These are phyloP conservation scores for Lipotes vexillifer DNA, from an alignment of 2,113 vertebrate genomes.

Conservation along the genomic window DNA sequence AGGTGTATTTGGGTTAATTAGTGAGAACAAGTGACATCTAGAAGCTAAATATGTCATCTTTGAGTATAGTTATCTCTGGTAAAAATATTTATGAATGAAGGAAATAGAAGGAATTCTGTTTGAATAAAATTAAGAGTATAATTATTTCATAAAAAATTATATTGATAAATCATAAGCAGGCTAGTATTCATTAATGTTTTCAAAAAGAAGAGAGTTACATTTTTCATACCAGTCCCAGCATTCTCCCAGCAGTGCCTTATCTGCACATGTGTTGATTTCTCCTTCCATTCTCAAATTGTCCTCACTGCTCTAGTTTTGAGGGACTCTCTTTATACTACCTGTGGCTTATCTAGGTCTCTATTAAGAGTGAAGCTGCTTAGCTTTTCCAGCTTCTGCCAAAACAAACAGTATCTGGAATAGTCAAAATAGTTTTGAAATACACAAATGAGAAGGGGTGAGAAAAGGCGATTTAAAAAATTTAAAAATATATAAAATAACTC, in stretches of 20 bases:
- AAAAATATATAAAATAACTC: neutral
- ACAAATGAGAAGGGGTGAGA: neutral
- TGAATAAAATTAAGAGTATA: neutral
- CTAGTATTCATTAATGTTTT: neutral
- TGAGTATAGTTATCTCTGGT: neutral
- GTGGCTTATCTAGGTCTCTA: neutral
- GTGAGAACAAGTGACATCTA: neutral
- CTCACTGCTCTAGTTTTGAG: neutral
- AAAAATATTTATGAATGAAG: neutral
- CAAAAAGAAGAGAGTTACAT: neutral
- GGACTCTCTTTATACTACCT: neutral
- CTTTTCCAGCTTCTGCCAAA: neutral
- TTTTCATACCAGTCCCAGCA: neutral
- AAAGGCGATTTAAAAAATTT: neutral
- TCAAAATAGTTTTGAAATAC: neutral
- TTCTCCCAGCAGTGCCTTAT: neutral
- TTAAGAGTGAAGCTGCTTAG: neutral
- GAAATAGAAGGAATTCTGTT: neutral
- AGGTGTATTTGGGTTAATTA: neutral
- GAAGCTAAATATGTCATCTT: neutral
- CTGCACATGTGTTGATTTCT: neutral
- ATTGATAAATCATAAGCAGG: neutral
- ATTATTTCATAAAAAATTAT: neutral
- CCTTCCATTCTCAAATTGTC: neutral
- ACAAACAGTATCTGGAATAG: neutral